Evolutionary conservation across 2,888 invertebrate genomes (phyloP), one percentile per base, ranked within the genome.

Genomic region (Callimorpha dominula): DNA sequence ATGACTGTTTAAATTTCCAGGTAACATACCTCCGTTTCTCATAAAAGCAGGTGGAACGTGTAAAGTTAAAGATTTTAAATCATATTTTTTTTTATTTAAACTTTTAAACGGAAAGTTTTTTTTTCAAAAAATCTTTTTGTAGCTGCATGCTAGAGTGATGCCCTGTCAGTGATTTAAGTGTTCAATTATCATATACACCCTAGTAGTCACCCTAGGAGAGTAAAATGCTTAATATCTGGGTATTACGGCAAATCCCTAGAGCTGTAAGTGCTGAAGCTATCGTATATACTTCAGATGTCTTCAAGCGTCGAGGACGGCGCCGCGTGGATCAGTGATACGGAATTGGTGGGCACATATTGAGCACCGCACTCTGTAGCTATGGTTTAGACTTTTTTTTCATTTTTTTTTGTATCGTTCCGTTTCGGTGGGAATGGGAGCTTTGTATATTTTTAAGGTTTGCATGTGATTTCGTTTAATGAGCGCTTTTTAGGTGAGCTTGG

Each of bases 271-370:
- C 72, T 75, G 75, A 75, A 70, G 70, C 31, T 79, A 75, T 77
- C 67, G 79, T 73, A 46, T 71, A 71, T 54, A 74, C 86, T 85
- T 69, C 94, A 94, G 95, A 95, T 91, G 94, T 94, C 92, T 40
- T 95, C 95, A 79, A 94, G 94, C 91, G 86, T 94, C 78, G 95
- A 95, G 88, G 93, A 92, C 49, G 91, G 90, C 64, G 92, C 92
- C n/a, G 92, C 94, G 77, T 95, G 95, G 94, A 94, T 91, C 89
- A 95, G 94, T 90, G 95, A 95, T 88, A 94, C 95, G 71, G 95
- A 95, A 92, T 83, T 95, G 94, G 94, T 95, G 91, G 89, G 94
- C 92, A 92, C 87, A 80, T 90, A 89, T 86, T 90, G 84, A 91
- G 81, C 85, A 89, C 87, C 66, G 80, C 85, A 86, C 87, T 60